A percentile compares a stretch with the other conserved stretches of the same genome.
Evolutionary conservation across 92 coral and sea anemone species (phyloP).

Genomic region (Porites lobata): DNA sequence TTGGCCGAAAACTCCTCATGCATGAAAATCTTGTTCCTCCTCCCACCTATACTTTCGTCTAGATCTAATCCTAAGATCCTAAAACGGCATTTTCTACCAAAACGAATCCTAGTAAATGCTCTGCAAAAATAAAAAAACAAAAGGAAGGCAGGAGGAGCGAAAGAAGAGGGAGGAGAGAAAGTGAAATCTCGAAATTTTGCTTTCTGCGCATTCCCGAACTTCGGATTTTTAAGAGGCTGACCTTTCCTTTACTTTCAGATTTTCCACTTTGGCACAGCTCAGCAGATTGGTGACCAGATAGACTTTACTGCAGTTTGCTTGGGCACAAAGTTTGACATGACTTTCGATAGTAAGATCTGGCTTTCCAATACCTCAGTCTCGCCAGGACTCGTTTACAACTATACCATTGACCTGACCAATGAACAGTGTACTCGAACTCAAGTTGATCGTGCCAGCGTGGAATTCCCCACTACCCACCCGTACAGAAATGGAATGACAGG

Average conservation of each 20-base stretch:
- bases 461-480: slow-evolving; percentile 83
- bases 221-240: neutral
- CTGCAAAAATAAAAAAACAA: no score
- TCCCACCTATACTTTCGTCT: no score
- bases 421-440: slow-evolving; percentile 72
- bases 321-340: slow-evolving; percentile 88
- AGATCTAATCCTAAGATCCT: no score
- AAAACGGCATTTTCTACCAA: no score
- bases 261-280: slow-evolving; percentile 91
- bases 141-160: no score
- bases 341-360: slow-evolving; percentile 86
- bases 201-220: no score
- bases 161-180: no score
- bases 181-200: no score
- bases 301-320: slow-evolving; percentile 82
- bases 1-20: no score
- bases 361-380: slow-evolving; percentile 82
- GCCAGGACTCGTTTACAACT: slow-evolving; percentile 77
- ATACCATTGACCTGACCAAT: slow-evolving; percentile 65
- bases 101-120: no score
- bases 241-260: slow-evolving; percentile 57
- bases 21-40: no score
- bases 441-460: slow-evolving; percentile 78
- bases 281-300: slow-evolving; percentile 64
- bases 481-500: slow-evolving; percentile 87